phyloP scores from a whole-genome alignment of 1,140 invertebrate genomes.

The Ips nitidus region DNA sequence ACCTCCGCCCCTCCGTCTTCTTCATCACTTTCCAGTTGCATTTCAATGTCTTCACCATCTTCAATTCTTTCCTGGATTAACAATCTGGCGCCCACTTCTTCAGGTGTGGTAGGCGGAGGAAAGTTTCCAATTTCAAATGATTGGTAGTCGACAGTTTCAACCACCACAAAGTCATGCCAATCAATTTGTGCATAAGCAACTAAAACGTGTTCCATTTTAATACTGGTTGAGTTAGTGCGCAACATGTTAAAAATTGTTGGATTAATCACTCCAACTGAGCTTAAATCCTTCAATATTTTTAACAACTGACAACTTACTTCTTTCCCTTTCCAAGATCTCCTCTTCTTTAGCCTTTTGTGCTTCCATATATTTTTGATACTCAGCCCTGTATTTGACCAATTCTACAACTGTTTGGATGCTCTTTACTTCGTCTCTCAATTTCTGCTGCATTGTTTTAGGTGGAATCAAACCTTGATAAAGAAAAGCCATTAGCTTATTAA shows the following conservation, averaged over 20 bases:
- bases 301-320: conserved; percentile 56
- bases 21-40: conserved; percentile 74
- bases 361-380: conserved; percentile 95
- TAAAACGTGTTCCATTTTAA: conserved; percentile 45
- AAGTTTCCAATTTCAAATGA: conserved; percentile 94
- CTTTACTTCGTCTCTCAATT: conserved; percentile 76
- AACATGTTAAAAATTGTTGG: too few relatives aligned
- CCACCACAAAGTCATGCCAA: conserved; percentile 99
- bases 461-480: conserved; percentile 78
- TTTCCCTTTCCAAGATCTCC: conserved; percentile 91
- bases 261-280: neutral
- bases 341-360: conserved; percentile 89
- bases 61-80: conserved; percentile 75
- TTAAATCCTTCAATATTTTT: neutral
- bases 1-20: conserved; percentile 50
- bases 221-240: neutral
- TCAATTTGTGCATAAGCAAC: conserved; percentile 98
- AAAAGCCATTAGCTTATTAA: conserved; percentile 20
- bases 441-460: conserved; percentile 84
- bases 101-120: conserved; percentile 94
- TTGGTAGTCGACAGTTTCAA: conserved; percentile 99
- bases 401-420: conserved; percentile 80
- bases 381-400: conserved; percentile 90
- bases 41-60: conserved; percentile 67
- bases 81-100: conserved; percentile 93